Conservation (phyloP, 2,113 vertebrate species). For the Oncorhynchus nerka region DNA sequence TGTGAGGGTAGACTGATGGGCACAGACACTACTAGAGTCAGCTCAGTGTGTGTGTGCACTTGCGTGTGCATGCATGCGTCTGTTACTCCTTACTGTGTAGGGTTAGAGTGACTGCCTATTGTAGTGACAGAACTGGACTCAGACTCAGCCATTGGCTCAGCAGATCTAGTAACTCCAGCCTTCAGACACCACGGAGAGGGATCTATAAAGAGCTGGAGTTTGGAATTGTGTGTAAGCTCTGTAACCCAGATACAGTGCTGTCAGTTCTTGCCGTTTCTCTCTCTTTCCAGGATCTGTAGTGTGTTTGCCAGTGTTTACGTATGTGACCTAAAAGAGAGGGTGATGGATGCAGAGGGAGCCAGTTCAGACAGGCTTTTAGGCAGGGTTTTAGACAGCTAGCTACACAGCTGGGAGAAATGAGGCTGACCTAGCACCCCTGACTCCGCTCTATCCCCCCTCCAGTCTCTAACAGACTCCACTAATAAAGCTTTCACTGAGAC, state of each 20-base stretch:
- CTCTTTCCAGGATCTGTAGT: too few species aligned
- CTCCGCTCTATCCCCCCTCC: too few species aligned
- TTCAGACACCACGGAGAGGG: neutral
- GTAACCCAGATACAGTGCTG: neutral
- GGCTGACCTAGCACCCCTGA: neutral
- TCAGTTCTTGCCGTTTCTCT: too few species aligned
- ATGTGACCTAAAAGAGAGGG: too few species aligned
- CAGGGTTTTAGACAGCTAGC: too few species aligned
- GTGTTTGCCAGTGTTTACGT: too few species aligned
- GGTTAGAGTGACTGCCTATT: neutral
- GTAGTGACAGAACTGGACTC: neutral
- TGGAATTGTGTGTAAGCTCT: neutral
- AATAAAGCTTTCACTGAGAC: constrained; percentile 1
- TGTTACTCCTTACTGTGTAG: neutral
- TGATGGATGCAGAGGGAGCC: too few species aligned
- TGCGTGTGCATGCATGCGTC: too few species aligned
- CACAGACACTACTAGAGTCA: neutral
- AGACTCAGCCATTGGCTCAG: neutral
- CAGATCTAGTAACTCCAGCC: too few species aligned
- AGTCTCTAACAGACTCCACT: neutral
- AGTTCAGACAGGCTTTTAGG: too few species aligned
- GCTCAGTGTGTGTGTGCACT: neutral
- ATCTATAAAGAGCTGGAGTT: neutral
- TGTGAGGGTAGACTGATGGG: constrained; percentile 2
- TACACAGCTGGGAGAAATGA: too few species aligned